Base-by-base conservation (phyloP, 2,113 vertebrate species). In the Charina bottae region DNA sequence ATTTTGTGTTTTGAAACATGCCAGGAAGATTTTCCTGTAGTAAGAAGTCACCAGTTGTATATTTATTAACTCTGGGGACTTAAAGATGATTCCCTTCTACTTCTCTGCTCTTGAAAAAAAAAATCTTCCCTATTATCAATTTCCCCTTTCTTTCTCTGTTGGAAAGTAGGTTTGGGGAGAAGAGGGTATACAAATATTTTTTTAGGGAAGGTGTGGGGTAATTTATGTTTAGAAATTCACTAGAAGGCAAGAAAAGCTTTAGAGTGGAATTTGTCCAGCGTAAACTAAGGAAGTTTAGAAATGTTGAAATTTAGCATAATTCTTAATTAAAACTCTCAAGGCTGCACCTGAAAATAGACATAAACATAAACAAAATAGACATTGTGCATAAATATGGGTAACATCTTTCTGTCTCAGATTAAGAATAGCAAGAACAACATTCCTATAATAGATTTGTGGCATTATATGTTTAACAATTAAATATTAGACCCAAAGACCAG, bases 401-500 rank as follows among this genome's bases (percentile, higher is more conserved):
- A 90, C 94, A 88, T 94, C 93, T 95, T 90, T 84, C 21, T 64
- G 96, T 88, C 93, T 49, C 93, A 97, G 95, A 92, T 94, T 95
- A 96, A 94, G 60, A 91, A 54, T 33, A 93, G 26, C 89, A 96
- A 94, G 60, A 91, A 54, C 53, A 93, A 37, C 89, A 94, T 94
- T 88, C 33, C 93, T 93, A 92, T 96, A 92, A 93, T 96, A 96
- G 96, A 94, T 93, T 94, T 95, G 91, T 94, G 94, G 92, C 95
- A 93, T 83, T 87, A 92, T 94, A 94, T 96, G 90, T 94, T 96
- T 95, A 96, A 93, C 92, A 95, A 93, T 95, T 95, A 96, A 96
- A 94, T 91, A 87, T 91, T 97, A 96, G 95, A 97, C 97, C 96
- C 93, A 92, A 33, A 93, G 93, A 94, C 91, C 28, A 53, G 26